Evolutionary conservation across 2,113 vertebrate species (phyloP).

Genomic region (Actenoides lindsayi): DNA sequence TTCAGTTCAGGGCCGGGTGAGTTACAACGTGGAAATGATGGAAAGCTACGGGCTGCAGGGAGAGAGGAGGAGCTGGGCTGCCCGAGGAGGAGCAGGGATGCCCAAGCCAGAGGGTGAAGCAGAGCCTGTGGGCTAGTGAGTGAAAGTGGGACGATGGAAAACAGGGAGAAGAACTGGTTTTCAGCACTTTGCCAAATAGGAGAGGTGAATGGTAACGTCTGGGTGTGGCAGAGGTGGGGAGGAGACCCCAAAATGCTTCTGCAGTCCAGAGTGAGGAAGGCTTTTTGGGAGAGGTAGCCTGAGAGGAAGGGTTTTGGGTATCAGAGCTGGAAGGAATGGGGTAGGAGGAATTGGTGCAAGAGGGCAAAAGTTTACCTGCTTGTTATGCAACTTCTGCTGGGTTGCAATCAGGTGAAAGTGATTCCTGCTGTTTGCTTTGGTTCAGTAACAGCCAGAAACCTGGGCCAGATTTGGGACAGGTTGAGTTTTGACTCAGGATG

Average conservation of each 20-base stretch:
- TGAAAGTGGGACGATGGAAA: fast-evolving
- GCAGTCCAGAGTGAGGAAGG: fast-evolving
- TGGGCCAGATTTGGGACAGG: not conserved
- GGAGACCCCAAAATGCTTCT: not conserved
- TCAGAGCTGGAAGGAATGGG: not conserved
- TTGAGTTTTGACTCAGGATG: fast-evolving
- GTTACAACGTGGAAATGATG: not conserved
- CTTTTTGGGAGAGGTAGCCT: not conserved
- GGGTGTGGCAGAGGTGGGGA: fast-evolving
- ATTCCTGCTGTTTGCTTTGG: not conserved
- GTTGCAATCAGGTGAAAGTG: not conserved
- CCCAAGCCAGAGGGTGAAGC: fast-evolving
- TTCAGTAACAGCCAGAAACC: not conserved
- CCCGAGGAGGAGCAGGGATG: not conserved
- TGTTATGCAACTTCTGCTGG: not conserved
- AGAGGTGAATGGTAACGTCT: not conserved
- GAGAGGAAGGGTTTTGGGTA: not conserved
- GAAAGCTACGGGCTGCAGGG: not conserved
- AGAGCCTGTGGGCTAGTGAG: not conserved
- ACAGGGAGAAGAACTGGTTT: not conserved
- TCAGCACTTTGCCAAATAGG: fast-evolving
- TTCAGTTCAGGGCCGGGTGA: not conserved
- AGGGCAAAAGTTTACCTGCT: not conserved
- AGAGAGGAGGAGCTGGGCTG: not conserved
- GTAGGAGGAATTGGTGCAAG: not conserved